These are phyloP conservation scores for Pseudolaguvia tuberculata DNA, from an alignment of 2,113 vertebrate genomes.

Conservation along the genomic window DNA sequence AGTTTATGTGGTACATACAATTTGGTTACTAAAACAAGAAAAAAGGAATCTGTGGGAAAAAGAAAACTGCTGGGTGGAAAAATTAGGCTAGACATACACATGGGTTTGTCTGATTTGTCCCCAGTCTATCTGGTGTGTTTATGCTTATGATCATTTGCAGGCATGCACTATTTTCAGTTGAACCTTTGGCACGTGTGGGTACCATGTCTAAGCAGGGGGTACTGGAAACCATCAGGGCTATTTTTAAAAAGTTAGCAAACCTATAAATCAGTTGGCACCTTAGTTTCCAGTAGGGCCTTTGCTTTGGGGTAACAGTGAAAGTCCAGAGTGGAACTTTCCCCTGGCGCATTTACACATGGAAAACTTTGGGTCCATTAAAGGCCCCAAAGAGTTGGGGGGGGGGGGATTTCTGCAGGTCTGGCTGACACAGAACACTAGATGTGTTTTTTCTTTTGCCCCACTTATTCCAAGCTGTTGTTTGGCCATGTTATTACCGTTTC, in stretches of 20 bases:
- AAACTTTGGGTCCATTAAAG: slow-evolving; percentile 29
- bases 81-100: background rate
- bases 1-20: slow-evolving; percentile 4
- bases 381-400: slow-evolving; percentile 12
- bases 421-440: slow-evolving; percentile 52
- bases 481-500: slow-evolving; percentile 25
- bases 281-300: slow-evolving; percentile 55
- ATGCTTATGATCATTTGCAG: slow-evolving; percentile 29
- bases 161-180: slow-evolving; percentile 53
- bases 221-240: slow-evolving; percentile 43
- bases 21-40: slow-evolving; percentile 30
- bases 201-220: slow-evolving; percentile 43
- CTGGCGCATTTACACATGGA: slow-evolving; percentile 34
- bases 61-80: slow-evolving; percentile 26
- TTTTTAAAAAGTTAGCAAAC: slow-evolving; percentile 50
- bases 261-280: slow-evolving; percentile 56
- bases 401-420: slow-evolving; percentile 45
- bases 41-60: slow-evolving; percentile 1
- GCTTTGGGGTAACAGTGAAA: background rate
- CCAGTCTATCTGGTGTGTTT: slow-evolving; percentile 15
- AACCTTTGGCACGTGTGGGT: slow-evolving; percentile 44
- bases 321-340: slow-evolving; percentile 69
- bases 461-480: background rate
- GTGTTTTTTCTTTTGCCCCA: background rate
- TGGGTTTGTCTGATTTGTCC: background rate